A percentile compares a stretch with the other conserved stretches of the same genome.
Conservation (phyloP, 2,888 invertebrate genomes). For the Drosophila histrio region DNA sequence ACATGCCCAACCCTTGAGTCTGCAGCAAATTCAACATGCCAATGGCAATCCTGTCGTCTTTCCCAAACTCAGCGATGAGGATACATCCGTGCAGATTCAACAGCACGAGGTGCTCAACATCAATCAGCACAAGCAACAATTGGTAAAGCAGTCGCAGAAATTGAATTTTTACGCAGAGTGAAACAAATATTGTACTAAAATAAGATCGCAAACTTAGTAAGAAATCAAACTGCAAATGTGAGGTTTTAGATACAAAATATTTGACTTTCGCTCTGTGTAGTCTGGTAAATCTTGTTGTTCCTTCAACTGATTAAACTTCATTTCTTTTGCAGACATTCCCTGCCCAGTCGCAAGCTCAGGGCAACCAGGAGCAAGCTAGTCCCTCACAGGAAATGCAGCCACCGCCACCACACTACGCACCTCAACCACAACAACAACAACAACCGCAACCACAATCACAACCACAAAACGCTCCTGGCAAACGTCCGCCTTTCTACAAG, state of each 20-base stretch:
- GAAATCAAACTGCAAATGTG: no score
- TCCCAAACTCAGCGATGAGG: slow-evolving; percentile 73
- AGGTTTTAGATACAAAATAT: no score
- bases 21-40: slow-evolving; percentile 78
- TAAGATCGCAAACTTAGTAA: no score
- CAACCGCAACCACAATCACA: slow-evolving; percentile 16
- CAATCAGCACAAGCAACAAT: slow-evolving; percentile 80
- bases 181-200: no score
- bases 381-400: slow-evolving; percentile 84
- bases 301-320: no score
- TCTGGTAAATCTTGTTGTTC: no score
- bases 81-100: slow-evolving; percentile 77
- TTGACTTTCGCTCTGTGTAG: no score
- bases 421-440: slow-evolving; percentile 45
- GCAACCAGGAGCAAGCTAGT: slow-evolving; percentile 82
- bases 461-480: slow-evolving; percentile 38
- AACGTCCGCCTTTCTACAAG: slow-evolving; percentile 64
- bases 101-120: slow-evolving; percentile 82
- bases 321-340: slow-evolving; percentile 50
- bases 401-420: slow-evolving; percentile 78
- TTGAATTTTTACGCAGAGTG: no score
- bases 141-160: slow-evolving; percentile 61
- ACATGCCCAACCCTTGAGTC: slow-evolving; percentile 82
- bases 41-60: slow-evolving; percentile 81
- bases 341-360: slow-evolving; percentile 3